These are phyloP conservation scores for Amazona ochrocephala DNA, from an alignment of 2,797 vertebrate genomes.

Conservation along the genomic window DNA sequence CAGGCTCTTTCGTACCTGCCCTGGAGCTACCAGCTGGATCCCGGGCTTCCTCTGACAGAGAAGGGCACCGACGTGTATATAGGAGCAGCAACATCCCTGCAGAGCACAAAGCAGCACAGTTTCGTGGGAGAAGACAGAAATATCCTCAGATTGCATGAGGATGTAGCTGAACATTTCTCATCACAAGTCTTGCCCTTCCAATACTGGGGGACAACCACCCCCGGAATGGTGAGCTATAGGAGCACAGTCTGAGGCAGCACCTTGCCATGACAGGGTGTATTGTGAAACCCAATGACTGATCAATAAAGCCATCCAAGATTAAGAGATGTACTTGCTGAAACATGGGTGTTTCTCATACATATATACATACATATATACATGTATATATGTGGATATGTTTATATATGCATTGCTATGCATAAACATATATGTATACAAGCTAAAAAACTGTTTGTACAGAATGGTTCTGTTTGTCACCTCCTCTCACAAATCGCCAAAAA, in stretches of 20 bases:
- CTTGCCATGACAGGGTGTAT: not conserved
- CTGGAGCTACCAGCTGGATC: not conserved
- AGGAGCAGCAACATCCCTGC: not conserved
- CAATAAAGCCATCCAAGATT: rapidly evolving
- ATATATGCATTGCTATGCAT: not conserved
- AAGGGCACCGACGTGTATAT: not conserved
- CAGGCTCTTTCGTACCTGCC: rapidly evolving
- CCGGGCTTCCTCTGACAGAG: not conserved
- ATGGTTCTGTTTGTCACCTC: not conserved
- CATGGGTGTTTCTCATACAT: rapidly evolving
- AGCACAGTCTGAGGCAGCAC: not conserved
- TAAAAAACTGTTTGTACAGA: not conserved
- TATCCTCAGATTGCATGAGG: rapidly evolving
- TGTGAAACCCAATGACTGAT: not conserved
- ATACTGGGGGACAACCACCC: rapidly evolving
- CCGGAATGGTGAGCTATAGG: not conserved
- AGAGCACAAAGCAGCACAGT: not conserved
- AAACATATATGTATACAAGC: rapidly evolving
- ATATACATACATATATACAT: rapidly evolving
- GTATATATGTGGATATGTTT: rapidly evolving
- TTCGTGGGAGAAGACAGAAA: not conserved
- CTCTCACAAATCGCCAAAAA: not conserved
- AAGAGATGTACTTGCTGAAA: not conserved
- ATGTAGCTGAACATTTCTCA: not conserved
- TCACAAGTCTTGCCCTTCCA: rapidly evolving